Base-by-base conservation (phyloP, 2,797 vertebrate genomes). In the Sebastes nivosus region DNA sequence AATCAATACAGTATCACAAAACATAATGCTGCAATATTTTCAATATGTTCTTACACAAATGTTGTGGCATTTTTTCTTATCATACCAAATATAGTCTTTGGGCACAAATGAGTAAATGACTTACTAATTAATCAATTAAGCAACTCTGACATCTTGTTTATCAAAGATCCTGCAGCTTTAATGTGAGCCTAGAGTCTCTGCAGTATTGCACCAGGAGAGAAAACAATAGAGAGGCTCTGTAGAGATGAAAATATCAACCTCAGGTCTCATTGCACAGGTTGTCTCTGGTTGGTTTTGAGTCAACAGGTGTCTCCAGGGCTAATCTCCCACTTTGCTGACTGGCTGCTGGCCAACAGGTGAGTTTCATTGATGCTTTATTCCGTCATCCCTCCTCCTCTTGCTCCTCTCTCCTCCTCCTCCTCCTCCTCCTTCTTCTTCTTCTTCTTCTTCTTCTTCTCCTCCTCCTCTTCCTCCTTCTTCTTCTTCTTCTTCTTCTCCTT, bases 221-320 rank as follows among this genome's bases (percentile, higher is more conserved):
- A 4, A 8, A 24, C 30, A 1, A 13, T 2, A 1, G 14, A 42
- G 8, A 27, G 0, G 54, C 27, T 71, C 2, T 46, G 61, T 3
- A 24, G 6, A 12, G 29, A 34, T 29, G 3, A 38, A 42, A 20
- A 6, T 32, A 34, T 50, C 2, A 38, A 2, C 63, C 59, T 24
- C 52, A 58, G 55, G 14, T 59, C 8, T 50, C 24, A 24, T 0
- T 29, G n/a, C 34, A 14, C 34, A 1, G 30, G 25, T 20, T 10
- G 32, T 7, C 13, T 70, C 30, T 27, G 18, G 16, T 4, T 50
- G 65, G 5, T 54, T 38, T 34, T 16, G 22, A 16, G 14, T 89
- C 91, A 88, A 94, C 92, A 92, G 84, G 89, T 93, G 91, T 69
- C 57, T 54, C 67, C 2, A 77, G 79, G 32, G 75, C 24, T 58